Evolutionary conservation across 2,888 invertebrate species (phyloP).

Genomic region (Habroteleia sp.): DNA sequence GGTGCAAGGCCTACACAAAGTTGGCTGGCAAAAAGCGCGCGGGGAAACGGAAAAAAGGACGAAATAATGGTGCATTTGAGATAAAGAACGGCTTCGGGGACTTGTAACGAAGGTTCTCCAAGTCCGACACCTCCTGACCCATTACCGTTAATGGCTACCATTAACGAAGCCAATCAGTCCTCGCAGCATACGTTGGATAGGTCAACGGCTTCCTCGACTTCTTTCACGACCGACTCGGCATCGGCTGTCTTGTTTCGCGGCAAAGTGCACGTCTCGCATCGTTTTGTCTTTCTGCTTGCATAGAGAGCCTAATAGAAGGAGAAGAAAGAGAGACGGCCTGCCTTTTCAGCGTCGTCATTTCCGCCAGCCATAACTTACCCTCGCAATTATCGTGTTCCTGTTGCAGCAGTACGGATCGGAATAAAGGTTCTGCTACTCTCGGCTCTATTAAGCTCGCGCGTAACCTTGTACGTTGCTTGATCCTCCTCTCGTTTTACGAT

Average conservation of each 20-base stretch:
- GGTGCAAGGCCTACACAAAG: too few relatives aligned
- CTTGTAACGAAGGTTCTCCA: constrained; percentile 54
- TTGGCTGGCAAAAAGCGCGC: too few relatives aligned
- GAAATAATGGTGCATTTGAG: constrained; percentile 49
- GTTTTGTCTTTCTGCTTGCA: constrained; percentile 62
- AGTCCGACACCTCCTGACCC: constrained; percentile 65
- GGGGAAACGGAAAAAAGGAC: not conserved
- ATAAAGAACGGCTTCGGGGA: constrained; percentile 48
- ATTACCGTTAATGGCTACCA: constrained; percentile 67
- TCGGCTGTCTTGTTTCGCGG: constrained; percentile 60
- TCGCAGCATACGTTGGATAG: constrained; percentile 60
- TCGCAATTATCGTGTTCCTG: constrained; percentile 69
- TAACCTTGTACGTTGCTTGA: constrained; percentile 56
- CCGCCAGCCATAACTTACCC: constrained; percentile 68
- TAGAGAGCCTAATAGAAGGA: constrained; percentile 34
- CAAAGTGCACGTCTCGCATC: constrained; percentile 57
- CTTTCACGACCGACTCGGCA: constrained; percentile 54
- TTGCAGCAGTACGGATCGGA: constrained; percentile 63
- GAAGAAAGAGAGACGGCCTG: constrained; percentile 33
- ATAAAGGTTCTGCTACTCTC: constrained; percentile 61
- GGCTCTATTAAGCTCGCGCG: constrained; percentile 61
- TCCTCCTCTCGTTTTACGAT: constrained; percentile 57
- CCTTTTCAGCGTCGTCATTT: constrained; percentile 70
- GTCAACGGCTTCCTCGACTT: constrained; percentile 65
- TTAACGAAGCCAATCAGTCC: constrained; percentile 66